phyloP scores from a whole-genome alignment of 2,888 invertebrate genomes.

The Lamellibrachia satsuma region DNA sequence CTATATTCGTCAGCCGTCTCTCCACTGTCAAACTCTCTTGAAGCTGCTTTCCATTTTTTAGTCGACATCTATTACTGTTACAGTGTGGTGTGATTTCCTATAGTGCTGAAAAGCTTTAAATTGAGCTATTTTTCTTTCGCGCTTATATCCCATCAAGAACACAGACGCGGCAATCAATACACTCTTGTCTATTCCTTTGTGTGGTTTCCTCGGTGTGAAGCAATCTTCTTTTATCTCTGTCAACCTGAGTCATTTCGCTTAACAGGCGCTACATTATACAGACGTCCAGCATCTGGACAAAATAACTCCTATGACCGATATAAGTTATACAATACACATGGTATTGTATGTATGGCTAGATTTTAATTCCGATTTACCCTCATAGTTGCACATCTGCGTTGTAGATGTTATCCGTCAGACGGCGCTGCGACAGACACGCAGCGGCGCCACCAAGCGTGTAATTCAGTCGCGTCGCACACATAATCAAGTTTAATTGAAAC shows the following conservation, averaged over 20 bases:
- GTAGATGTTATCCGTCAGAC: background rate
- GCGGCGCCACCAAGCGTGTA: background rate
- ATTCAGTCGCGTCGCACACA: slow-evolving; percentile 13
- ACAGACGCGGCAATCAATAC: background rate
- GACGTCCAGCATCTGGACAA: background rate
- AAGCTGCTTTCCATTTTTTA: background rate
- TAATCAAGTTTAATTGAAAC: slow-evolving; percentile 6
- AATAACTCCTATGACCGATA: background rate
- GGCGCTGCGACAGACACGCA: background rate
- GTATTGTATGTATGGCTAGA: background rate
- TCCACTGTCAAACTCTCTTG: background rate
- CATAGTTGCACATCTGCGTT: background rate
- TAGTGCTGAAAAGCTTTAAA: background rate
- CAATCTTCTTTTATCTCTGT: background rate
- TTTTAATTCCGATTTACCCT: background rate
- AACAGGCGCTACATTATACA: background rate
- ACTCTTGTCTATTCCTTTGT: background rate
- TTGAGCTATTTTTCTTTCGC: background rate
- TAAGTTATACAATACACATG: no score
- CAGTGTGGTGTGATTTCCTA: background rate
- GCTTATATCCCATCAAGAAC: background rate
- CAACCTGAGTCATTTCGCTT: background rate
- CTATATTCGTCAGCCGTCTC: background rate
- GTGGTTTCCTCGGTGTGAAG: background rate
- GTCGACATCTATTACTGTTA: background rate